These are phyloP conservation scores for Parelbella ahira DNA, from an alignment of 2,888 invertebrate genomes.

Conservation along the genomic window DNA sequence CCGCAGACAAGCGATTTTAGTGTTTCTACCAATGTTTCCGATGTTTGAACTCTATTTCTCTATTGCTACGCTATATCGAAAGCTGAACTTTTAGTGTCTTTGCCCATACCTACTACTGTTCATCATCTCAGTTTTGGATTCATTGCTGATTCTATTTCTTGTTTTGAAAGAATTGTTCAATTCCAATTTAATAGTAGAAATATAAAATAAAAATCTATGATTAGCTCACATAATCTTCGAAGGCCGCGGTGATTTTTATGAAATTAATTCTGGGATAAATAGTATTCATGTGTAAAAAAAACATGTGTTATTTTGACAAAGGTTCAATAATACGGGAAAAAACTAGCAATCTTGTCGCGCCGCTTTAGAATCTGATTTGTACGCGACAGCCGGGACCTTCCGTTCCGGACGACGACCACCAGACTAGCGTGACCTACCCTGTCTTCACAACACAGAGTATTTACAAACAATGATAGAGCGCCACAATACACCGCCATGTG, in stretches of 20 bases:
- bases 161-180: too few relatives aligned
- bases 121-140: too few relatives aligned
- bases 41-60: conserved; percentile 29
- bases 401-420: conserved; percentile 47
- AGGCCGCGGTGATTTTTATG: too few relatives aligned
- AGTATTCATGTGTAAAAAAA: too few relatives aligned
- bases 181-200: too few relatives aligned
- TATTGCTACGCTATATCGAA: conserved; percentile 4
- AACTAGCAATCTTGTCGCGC: conserved; percentile 66
- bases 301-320: too few relatives aligned
- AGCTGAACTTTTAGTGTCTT: conserved; percentile 1
- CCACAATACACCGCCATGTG: conserved; percentile 44
- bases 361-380: conserved; percentile 77
- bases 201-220: too few relatives aligned
- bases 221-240: too few relatives aligned
- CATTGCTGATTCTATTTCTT: too few relatives aligned
- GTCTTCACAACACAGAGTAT: conserved; percentile 30
- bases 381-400: conserved; percentile 60
- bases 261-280: too few relatives aligned
- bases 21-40: conserved; percentile 43
- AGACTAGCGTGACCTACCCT: conserved; percentile 44
- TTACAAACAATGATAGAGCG: conserved; percentile 31
- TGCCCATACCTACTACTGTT: too few relatives aligned
- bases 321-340: conserved; percentile 70
- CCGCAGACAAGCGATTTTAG: conserved; percentile 61